Base-by-base conservation (phyloP, 1,140 invertebrate genomes). In the Vollenhovia emeryi region DNA sequence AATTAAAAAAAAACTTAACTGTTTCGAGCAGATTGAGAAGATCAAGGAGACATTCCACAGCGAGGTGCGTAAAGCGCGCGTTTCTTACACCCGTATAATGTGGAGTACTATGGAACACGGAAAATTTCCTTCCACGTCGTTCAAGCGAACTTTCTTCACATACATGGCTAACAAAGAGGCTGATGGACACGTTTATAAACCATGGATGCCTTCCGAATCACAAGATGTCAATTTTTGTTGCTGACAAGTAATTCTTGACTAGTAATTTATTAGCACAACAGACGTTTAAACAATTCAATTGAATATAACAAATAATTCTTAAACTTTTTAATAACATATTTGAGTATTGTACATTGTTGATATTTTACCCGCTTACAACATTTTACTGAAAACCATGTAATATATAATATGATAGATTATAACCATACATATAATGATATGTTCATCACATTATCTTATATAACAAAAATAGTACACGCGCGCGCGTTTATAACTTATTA, bases 61-160 rank as follows among this genome's bases (percentile, higher is more conserved):
- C 27, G 4, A 90, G 24, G 5, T 94, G 50, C 86, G 92, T 2
- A 89, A 94, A 50, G 48, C 84, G 9, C 84, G 92, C 11, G 91
- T 94, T 7, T 59, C 89, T 8, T 71, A 87, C 48, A 78, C 91
- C 0, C 86, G 88, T 48, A 21, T 52, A 0, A 86, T 91, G 83
- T 94, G 94, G 94, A 79, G 59, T 36, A 86, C 90, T 0, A 93
- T 93, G 90, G 84, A 93, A 40, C 90, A 90, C 66, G 91, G 89
- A 52, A 93, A 92, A 86, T 92, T 93, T 55, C 93, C 93, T 4
- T 84, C 86, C 3, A 13, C 83, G 1, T 88, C 83, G 0, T 95
- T 94, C 52, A 94, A 95, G 36, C 74, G 86, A 84, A 89, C 91
- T 7, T 95, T 89, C 79, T 95, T 94, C 36, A 92, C 93, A 2